These are phyloP conservation scores for Cliona cf. orientalis DNA, from an alignment of 37 sponge, comb jelly and placozoan genomes.

Conservation along the genomic window DNA sequence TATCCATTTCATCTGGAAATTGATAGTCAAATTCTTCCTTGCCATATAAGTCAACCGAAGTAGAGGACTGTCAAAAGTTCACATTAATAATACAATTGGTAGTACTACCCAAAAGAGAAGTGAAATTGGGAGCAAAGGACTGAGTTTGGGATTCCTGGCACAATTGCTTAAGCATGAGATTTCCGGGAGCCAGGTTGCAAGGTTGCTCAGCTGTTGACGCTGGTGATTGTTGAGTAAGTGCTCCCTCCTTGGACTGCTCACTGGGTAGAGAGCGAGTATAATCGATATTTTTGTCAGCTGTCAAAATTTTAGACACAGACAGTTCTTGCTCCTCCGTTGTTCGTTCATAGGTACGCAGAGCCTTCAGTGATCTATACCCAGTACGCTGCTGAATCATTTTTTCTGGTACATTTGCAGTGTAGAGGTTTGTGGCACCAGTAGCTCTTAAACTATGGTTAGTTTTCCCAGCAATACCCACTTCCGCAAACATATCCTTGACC, in stretches of 20 bases:
- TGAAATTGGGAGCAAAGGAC: not conserved
- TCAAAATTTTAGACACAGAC: not conserved
- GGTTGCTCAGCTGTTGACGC: too few species aligned
- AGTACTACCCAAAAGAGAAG: not conserved
- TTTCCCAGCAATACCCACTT: not conserved
- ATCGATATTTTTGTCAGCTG: not conserved
- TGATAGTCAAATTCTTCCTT: too few species aligned
- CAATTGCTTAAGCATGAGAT: too few species aligned
- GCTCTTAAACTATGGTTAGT: slow-evolving; percentile 12
- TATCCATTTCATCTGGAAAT: too few species aligned
- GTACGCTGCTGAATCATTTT: slow-evolving; percentile 13
- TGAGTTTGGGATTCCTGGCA: too few species aligned
- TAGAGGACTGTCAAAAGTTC: too few species aligned
- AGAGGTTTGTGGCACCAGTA: not conserved
- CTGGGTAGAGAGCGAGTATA: not conserved
- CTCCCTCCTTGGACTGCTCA: not conserved
- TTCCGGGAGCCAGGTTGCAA: too few species aligned
- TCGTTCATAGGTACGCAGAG: not conserved
- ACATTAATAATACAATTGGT: not conserved
- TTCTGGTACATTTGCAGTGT: too few species aligned
- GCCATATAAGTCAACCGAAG: too few species aligned
- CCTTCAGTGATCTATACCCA: not conserved
- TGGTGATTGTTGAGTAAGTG: not conserved
- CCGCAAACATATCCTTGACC: not conserved
- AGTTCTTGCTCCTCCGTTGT: not conserved